These are phyloP conservation scores for Cairina moschata DNA, from an alignment of 2,113 vertebrate species.

Conservation along the genomic window DNA sequence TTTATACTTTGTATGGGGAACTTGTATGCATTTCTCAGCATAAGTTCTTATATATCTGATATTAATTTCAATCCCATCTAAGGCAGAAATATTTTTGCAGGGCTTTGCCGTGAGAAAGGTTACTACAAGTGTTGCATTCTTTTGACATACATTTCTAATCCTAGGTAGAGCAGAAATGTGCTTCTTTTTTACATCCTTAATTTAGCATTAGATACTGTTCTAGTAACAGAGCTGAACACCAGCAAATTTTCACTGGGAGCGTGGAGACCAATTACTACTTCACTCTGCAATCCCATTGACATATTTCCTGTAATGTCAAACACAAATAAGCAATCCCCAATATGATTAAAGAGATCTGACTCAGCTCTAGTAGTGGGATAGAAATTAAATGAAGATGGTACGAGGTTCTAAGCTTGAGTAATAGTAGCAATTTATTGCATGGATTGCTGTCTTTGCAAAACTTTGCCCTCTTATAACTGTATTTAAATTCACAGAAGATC, in stretches of 20 bases:
- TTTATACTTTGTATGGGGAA: neutral
- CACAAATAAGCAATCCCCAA: neutral
- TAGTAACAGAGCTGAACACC: neutral
- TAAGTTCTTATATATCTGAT: neutral
- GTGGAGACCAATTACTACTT: neutral
- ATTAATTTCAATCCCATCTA: neutral
- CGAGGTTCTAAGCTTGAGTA: neutral
- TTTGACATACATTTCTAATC: neutral
- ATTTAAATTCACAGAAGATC: neutral
- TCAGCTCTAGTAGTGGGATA: neutral
- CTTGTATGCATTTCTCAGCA: neutral
- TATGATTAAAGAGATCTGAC: accelerated
- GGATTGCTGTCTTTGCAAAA: neutral
- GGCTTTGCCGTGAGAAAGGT: neutral
- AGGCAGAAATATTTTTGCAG: neutral
- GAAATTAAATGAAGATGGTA: neutral
- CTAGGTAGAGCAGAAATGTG: neutral
- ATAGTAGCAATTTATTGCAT: neutral
- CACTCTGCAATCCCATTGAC: neutral
- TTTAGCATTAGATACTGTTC: neutral
- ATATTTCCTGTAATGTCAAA: neutral
- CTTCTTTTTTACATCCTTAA: accelerated
- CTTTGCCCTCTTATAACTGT: neutral
- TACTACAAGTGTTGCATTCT: neutral
- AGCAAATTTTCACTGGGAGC: neutral